A percentile compares a stretch with the other conserved stretches of the same genome.
Evolutionary conservation across 1,140 invertebrate species (phyloP).

Genomic region (Himalopsyche phryganea): DNA sequence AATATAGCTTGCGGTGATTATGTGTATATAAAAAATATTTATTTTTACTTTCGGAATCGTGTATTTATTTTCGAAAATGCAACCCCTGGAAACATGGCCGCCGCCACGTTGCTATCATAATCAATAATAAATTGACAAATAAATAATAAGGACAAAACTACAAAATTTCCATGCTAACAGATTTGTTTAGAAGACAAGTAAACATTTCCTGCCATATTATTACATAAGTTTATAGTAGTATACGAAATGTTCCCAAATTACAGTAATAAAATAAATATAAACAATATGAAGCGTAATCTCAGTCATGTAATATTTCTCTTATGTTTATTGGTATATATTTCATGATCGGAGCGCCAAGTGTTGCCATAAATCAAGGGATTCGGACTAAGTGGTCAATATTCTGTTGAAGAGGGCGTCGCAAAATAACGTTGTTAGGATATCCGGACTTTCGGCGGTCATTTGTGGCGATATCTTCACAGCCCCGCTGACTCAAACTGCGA

Average conservation of each 20-base stretch:
- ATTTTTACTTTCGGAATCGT: too few species aligned
- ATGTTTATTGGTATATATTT: constrained; percentile 21
- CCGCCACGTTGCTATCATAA: too few species aligned
- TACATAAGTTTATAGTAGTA: too few species aligned
- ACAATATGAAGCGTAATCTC: constrained; percentile 1
- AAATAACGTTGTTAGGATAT: constrained; percentile 3
- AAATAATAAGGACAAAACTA: too few species aligned
- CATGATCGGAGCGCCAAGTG: constrained; percentile 9
- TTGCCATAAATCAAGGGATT: constrained; percentile 30
- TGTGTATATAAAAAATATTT: too few species aligned
- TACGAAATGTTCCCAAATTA: neutral
- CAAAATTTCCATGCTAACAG: too few species aligned
- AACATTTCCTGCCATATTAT: too few species aligned
- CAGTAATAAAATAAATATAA: constrained; percentile 12
- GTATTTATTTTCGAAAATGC: too few species aligned
- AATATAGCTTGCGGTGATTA: too few species aligned
- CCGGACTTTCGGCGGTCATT: constrained; percentile 15
- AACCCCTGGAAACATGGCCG: too few species aligned
- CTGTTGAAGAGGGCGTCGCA: neutral
- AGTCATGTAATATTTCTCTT: constrained; percentile 6
- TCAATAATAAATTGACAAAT: too few species aligned
- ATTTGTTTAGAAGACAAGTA: too few species aligned
- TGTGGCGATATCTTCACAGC: neutral
- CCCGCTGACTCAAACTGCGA: neutral
- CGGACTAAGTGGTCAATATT: constrained; percentile 32